Percentiles rank a stretch among this genome's conserved stretches.
Evolutionary conservation across 2,113 vertebrate species (phyloP).

Genomic region (Neotoma lepida): DNA sequence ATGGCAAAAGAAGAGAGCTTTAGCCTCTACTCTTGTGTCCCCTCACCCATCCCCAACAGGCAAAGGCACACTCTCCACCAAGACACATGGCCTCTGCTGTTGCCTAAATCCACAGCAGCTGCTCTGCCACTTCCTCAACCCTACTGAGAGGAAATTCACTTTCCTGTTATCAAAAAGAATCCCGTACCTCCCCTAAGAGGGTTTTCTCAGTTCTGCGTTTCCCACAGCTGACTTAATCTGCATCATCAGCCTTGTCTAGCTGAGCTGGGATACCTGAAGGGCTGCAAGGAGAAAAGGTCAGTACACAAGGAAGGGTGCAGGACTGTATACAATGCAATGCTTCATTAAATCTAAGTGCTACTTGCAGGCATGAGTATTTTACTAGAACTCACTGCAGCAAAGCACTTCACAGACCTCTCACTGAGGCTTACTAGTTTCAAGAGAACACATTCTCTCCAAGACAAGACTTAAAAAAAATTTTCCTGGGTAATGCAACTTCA

Average conservation of each 20-base stretch:
- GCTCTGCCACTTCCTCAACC: too few species aligned
- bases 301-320: accelerated
- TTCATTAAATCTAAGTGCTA: accelerated
- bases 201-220: conserved; percentile 98
- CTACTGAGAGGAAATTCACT: neutral
- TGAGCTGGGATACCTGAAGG: conserved; percentile 97
- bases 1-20: neutral
- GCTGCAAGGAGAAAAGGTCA: conserved; percentile 77
- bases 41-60: neutral
- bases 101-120: neutral
- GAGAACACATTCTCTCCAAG: neutral
- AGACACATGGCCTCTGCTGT: too few species aligned
- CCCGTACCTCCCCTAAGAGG: conserved; percentile 94
- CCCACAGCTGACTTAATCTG: conserved; percentile 95
- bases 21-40: too few species aligned
- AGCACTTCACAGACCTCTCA: neutral
- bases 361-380: accelerated
- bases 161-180: neutral
- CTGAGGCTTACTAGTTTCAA: neutral
- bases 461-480: neutral
- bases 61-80: neutral
- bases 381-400: neutral
- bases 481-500: too few species aligned
- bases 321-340: neutral
- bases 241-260: conserved; percentile 91